Percentiles rank a stretch among this genome's conserved stretches.
These are phyloP conservation scores for Tapirus terrestris DNA, from an alignment of 2,113 vertebrate genomes.

Conservation along the genomic window DNA sequence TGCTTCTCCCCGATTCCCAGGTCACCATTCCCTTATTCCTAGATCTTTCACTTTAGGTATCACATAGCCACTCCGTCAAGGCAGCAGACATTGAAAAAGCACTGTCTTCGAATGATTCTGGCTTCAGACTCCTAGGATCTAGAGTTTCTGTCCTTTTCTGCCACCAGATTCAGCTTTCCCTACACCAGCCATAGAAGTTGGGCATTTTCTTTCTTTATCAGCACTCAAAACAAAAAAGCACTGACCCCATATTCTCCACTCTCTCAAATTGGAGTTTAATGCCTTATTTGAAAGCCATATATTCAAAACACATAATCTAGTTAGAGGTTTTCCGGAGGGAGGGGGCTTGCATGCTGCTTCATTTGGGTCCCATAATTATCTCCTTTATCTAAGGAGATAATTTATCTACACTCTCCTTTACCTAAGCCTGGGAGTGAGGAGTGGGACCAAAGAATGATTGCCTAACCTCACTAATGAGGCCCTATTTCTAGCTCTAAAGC, in stretches of 20 bases:
- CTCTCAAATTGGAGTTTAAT: background rate
- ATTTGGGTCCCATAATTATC: background rate
- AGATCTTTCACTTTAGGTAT: background rate
- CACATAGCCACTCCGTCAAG: background rate
- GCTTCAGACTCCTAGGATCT: background rate
- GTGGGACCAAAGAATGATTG: background rate
- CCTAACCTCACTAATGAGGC: background rate
- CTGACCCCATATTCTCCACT: background rate
- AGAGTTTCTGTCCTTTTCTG: background rate
- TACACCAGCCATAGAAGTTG: background rate
- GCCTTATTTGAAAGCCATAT: background rate
- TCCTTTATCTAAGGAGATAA: no score
- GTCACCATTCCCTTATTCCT: background rate
- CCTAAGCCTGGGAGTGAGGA: background rate
- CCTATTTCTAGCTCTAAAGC: background rate
- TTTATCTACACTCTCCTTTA: background rate
- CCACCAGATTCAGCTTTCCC: background rate
- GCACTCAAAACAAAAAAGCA: background rate
- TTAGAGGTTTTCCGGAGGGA: background rate
- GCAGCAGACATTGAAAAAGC: background rate
- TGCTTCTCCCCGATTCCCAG: background rate
- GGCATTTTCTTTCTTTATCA: background rate
- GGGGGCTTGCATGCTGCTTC: background rate
- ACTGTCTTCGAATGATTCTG: background rate
- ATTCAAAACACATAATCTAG: background rate